A percentile compares a stretch with the other conserved stretches of the same genome.
These are phyloP conservation scores for Himalopsyche phryganea DNA, from an alignment of 1,140 invertebrate genomes.

Conservation along the genomic window DNA sequence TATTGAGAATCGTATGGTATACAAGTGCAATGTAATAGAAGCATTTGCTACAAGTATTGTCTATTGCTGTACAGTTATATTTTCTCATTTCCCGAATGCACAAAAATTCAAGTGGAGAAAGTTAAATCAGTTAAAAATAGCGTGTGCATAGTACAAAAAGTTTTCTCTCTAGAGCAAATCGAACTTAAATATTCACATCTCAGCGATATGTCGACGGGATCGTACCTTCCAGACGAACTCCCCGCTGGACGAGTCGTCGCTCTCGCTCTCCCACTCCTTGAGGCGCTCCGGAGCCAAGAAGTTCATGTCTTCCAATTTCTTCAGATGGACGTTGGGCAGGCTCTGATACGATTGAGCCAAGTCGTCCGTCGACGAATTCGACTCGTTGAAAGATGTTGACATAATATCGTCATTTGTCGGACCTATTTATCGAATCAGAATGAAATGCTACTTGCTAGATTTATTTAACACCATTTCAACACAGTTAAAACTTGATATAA, in stretches of 20 bases:
- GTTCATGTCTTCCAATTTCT: constrained; percentile 12
- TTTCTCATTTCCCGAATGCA: no score
- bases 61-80: no score
- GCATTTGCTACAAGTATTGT: no score
- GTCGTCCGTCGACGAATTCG: not conserved
- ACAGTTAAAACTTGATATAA: no score
- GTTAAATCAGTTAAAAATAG: not conserved
- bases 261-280: constrained; percentile 59
- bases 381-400: constrained; percentile 22
- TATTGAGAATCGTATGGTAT: no score
- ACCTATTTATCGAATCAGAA: no score
- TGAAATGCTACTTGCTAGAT: no score
- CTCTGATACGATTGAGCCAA: not conserved
- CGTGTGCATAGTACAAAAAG: not conserved
- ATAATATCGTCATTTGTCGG: constrained; percentile 18
- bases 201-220: constrained; percentile 13
- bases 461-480: not conserved
- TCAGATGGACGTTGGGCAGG: not conserved
- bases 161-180: no score
- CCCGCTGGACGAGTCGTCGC: constrained; percentile 60
- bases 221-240: constrained; percentile 76
- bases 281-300: constrained; percentile 37
- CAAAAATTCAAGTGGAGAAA: not conserved
- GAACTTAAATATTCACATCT: not conserved
- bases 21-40: no score